Evolutionary conservation across 2,113 vertebrate genomes (phyloP).

Genomic region (Astur gentilis): DNA sequence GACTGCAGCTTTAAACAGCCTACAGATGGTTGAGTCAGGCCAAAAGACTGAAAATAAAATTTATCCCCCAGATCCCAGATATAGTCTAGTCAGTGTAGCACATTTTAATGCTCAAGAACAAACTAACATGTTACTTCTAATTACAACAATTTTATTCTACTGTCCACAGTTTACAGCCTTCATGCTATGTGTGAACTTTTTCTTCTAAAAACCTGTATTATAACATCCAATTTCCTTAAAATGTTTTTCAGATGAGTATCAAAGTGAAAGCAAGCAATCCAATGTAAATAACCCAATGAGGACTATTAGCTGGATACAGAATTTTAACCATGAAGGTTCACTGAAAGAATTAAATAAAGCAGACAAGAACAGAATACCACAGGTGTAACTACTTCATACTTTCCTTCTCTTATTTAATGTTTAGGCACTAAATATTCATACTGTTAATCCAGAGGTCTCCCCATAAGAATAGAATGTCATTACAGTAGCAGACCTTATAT

Average conservation of each 20-base stretch:
- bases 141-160: not conserved
- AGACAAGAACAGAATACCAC: not conserved
- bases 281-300: not conserved
- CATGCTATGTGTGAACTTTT: not conserved
- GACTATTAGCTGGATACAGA: not conserved
- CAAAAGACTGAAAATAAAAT: not conserved
- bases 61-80: not conserved
- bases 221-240: not conserved
- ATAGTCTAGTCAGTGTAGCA: not conserved
- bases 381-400: not conserved
- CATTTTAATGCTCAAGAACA: not conserved
- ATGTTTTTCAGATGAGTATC: not conserved
- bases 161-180: not conserved
- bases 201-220: not conserved
- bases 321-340: not conserved
- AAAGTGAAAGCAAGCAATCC: not conserved
- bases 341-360: not conserved
- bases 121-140: not conserved
- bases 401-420: not conserved
- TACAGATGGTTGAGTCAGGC: not conserved
- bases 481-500: not conserved
- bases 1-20: not conserved
- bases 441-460: not conserved
- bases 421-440: not conserved
- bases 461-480: not conserved